These are phyloP conservation scores for Microtus ochrogaster DNA, from an alignment of 2,113 vertebrate species.

Conservation along the genomic window DNA sequence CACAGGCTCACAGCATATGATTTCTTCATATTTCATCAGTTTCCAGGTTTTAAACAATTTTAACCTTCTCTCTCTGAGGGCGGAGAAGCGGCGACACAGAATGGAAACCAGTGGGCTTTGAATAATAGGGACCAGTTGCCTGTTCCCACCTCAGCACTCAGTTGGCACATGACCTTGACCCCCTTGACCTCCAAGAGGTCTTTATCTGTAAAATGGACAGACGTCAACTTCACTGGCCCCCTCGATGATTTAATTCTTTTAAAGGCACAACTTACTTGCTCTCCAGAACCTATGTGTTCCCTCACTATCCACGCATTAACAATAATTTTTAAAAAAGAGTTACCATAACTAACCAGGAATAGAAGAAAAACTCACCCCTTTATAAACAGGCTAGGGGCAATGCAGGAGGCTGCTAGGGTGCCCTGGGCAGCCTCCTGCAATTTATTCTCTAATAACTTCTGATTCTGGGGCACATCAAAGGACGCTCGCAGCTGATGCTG, in stretches of 20 bases:
- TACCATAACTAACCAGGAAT: slow-evolving; percentile 31
- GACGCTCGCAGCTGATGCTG: slow-evolving; percentile 77
- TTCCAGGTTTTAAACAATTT: slow-evolving; percentile 61
- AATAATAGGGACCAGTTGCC: background rate
- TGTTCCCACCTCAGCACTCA: background rate
- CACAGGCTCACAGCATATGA: background rate
- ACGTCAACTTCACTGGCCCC: background rate
- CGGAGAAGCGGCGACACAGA: background rate
- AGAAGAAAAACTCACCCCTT: slow-evolving; percentile 58
- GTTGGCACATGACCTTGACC: background rate
- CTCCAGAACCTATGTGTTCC: background rate
- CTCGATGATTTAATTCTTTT: background rate
- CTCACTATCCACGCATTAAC: background rate
- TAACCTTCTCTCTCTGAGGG: slow-evolving; percentile 33
- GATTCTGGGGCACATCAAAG: slow-evolving; percentile 83
- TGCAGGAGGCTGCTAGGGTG: slow-evolving; percentile 59
- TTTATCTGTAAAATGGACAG: background rate
- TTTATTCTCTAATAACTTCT: slow-evolving; percentile 85
- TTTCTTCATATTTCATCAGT: slow-evolving; percentile 47
- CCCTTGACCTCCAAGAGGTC: background rate
- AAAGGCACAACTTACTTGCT: background rate
- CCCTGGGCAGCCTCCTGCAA: slow-evolving; percentile 50
- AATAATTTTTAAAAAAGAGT: slow-evolving; percentile 2
- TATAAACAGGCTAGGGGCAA: slow-evolving; percentile 71
- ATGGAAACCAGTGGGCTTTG: background rate